Conservation (phyloP, 2,888 invertebrate species). For the Rhagonycha lutea region DNA sequence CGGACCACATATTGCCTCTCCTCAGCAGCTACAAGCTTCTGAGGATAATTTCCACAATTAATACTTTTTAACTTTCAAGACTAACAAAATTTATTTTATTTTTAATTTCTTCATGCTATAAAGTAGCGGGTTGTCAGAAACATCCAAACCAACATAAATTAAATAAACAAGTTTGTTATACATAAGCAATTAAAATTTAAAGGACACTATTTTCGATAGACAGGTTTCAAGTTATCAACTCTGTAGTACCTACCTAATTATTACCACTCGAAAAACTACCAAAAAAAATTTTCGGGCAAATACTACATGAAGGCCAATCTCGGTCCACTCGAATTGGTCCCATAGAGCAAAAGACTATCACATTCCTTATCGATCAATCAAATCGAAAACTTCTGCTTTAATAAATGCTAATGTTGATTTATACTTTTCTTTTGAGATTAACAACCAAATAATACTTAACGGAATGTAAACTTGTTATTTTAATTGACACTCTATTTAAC, state of each 20-base stretch:
- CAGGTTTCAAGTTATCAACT: not conserved
- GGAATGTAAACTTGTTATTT: not conserved
- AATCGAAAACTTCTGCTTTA: not conserved
- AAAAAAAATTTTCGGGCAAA: not conserved
- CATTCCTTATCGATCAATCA: not conserved
- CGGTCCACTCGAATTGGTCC: not conserved
- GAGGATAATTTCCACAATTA: constrained; percentile 3
- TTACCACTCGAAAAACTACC: not conserved
- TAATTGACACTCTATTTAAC: not conserved
- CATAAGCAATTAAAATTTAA: not conserved
- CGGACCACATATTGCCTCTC: constrained; percentile 10
- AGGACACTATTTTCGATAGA: not conserved
- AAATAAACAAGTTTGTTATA: not conserved
- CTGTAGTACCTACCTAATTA: not conserved
- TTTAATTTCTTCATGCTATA: not conserved
- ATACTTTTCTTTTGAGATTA: not conserved
- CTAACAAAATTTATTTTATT: not conserved
- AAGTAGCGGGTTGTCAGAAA: not conserved
- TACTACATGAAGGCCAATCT: not conserved
- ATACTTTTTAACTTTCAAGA: not conserved
- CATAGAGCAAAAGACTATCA: not conserved
- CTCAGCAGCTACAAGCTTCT: constrained; percentile 10
- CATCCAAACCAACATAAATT: not conserved
- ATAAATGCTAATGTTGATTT: not conserved
- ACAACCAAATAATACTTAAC: not conserved